Evolutionary conservation across 2,797 vertebrate genomes (phyloP).

Genomic region (Euthynnus affinis): DNA sequence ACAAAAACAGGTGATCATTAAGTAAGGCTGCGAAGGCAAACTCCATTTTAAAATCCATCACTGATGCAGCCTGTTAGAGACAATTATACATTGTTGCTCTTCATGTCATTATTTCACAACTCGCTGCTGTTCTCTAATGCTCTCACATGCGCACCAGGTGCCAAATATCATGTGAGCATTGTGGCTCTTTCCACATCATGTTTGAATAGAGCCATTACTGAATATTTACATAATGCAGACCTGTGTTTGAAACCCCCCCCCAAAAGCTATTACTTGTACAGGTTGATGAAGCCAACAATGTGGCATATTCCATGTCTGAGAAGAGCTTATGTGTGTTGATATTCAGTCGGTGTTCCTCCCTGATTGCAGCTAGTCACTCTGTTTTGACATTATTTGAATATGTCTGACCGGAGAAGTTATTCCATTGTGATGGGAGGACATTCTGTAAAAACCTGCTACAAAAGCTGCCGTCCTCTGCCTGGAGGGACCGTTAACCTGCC

Average conservation of each 20-base stretch:
- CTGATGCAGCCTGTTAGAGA: neutral
- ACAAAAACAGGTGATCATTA: too few species aligned
- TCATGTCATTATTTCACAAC: neutral
- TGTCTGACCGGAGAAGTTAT: constrained; percentile 8
- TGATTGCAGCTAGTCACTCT: neutral
- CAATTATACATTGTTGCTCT: neutral
- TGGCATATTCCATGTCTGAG: neutral
- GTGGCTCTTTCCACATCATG: neutral
- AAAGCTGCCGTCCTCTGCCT: constrained; percentile 18
- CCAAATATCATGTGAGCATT: neutral
- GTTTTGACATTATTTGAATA: constrained; percentile 12
- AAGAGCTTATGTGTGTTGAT: neutral
- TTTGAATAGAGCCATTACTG: neutral
- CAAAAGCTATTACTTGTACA: neutral
- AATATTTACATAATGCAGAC: neutral
- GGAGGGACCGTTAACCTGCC: constrained; percentile 19
- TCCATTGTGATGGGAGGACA: constrained; percentile 13
- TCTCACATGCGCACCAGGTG: neutral
- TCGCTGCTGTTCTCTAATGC: neutral
- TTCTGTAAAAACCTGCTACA: constrained; percentile 17
- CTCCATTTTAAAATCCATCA: neutral
- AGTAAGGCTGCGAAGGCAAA: neutral
- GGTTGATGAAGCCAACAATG: neutral
- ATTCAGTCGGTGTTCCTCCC: neutral
- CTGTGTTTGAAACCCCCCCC: neutral